These are phyloP conservation scores for Tanytarsus gracilentus DNA, from an alignment of 2,888 invertebrate species.

Conservation along the genomic window DNA sequence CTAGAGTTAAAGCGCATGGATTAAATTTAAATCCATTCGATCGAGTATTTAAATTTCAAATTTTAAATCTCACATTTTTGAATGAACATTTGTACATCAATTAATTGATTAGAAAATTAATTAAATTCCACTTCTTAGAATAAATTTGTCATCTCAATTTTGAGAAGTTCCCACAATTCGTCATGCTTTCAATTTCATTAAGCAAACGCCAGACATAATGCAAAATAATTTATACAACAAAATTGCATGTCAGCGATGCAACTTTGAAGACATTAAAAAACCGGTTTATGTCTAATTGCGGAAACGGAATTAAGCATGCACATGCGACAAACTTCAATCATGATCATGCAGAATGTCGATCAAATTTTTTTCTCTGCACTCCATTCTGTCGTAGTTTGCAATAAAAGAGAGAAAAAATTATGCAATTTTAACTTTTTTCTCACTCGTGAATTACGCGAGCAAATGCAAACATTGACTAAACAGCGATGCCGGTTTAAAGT, in stretches of 20 bases:
- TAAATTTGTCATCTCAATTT: no score
- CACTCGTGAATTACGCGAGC: no score
- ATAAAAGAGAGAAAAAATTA: neutral
- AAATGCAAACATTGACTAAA: no score
- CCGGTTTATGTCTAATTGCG: conserved; percentile 18
- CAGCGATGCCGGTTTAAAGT: no score
- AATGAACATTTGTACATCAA: neutral
- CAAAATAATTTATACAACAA: neutral
- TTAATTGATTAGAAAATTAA: neutral
- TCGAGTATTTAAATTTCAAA: neutral
- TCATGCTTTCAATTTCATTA: no score
- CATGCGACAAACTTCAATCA: neutral
- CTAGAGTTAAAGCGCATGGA: neutral
- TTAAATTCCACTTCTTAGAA: no score
- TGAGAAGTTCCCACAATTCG: no score
- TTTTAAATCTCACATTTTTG: neutral
- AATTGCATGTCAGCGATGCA: no score
- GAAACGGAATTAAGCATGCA: conserved; percentile 13
- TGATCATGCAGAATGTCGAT: neutral
- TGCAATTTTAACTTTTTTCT: conserved; percentile 1
- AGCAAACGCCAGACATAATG: no score
- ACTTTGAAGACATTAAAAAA: conserved; percentile 1
- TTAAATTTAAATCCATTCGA: neutral
- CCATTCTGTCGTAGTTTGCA: neutral
- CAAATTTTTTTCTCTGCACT: neutral